Conservation (phyloP, 2,797 vertebrate species). For the Apodemus agrarius region DNA sequence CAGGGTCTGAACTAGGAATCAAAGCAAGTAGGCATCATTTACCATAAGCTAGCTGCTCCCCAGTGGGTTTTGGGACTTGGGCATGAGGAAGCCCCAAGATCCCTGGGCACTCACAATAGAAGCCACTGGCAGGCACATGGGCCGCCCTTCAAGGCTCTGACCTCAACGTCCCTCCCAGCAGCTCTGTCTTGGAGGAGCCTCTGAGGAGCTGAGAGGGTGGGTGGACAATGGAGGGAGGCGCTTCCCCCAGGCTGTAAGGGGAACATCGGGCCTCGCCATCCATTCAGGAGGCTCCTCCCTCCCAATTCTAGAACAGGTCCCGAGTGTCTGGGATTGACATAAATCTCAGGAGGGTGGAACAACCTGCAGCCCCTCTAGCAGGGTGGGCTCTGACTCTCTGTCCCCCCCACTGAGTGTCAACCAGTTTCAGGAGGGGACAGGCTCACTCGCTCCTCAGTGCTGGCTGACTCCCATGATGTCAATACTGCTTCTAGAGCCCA, state of each 20-base stretch:
- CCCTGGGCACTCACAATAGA: slow-evolving; percentile 61
- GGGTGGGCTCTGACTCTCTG: background rate
- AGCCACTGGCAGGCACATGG: slow-evolving; percentile 64
- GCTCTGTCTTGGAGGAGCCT: slow-evolving; percentile 37
- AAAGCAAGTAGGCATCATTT: slow-evolving; percentile 75
- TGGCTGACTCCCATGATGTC: background rate
- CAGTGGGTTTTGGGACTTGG: slow-evolving; percentile 53
- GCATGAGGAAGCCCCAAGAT: slow-evolving; percentile 46
- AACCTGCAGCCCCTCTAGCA: background rate
- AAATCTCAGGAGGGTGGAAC: background rate
- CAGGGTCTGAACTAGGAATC: slow-evolving; percentile 73
- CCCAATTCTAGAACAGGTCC: background rate
- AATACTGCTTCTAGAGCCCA: background rate
- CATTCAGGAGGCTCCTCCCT: background rate
- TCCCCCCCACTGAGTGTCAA: background rate
- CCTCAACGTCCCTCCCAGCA: background rate
- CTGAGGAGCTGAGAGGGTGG: slow-evolving; percentile 3
- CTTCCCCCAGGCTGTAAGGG: background rate
- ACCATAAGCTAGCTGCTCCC: slow-evolving; percentile 68
- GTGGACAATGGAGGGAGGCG: slow-evolving; percentile 55
- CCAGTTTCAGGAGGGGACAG: background rate
- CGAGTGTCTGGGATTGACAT: background rate
- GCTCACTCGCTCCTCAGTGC: background rate
- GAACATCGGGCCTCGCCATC: slow-evolving; percentile 37
- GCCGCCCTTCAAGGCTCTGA: slow-evolving; percentile 20